These are phyloP conservation scores for Onthophagus sagittarius DNA, from an alignment of 2,888 invertebrate genomes.

Conservation along the genomic window DNA sequence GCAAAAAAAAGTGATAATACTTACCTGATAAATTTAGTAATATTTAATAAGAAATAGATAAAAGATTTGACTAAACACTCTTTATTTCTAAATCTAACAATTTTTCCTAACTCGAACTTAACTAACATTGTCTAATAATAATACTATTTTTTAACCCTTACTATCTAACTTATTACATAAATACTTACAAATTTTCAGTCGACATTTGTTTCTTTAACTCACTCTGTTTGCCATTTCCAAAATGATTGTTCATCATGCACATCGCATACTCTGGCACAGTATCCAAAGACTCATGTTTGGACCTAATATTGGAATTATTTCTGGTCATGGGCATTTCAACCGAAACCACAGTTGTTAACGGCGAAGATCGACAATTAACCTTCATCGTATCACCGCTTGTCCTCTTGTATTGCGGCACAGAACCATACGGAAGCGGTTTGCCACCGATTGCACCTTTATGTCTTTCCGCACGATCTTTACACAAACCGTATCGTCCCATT, in stretches of 20 bases:
- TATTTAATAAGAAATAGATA: too few relatives aligned
- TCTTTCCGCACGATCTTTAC: slow-evolving; percentile 47
- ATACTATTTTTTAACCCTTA: not conserved
- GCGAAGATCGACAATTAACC: slow-evolving; percentile 40
- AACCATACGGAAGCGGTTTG: slow-evolving; percentile 44
- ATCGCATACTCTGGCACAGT: slow-evolving; percentile 39
- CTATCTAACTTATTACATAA: not conserved
- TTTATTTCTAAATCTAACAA: too few relatives aligned
- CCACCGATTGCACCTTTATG: slow-evolving; percentile 50
- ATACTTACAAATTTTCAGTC: slow-evolving; percentile 38
- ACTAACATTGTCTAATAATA: not conserved
- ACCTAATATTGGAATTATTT: slow-evolving; percentile 38
- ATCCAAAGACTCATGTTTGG: slow-evolving; percentile 36
- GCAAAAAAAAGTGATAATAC: too few relatives aligned
- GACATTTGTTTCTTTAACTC: slow-evolving; percentile 36
- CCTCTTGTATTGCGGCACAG: slow-evolving; percentile 42
- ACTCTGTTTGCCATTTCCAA: slow-evolving; percentile 28
- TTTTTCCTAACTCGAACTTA: not conserved
- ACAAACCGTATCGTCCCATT: slow-evolving; percentile 51
- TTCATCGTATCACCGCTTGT: slow-evolving; percentile 33
- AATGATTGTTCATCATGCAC: slow-evolving; percentile 33
- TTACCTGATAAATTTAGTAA: too few relatives aligned
- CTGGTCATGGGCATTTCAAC: slow-evolving; percentile 42
- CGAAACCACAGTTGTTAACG: slow-evolving; percentile 46
- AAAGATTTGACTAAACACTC: too few relatives aligned